Base-by-base conservation (phyloP, 1,140 invertebrate genomes). In the Gyrodactylus salaris region DNA sequence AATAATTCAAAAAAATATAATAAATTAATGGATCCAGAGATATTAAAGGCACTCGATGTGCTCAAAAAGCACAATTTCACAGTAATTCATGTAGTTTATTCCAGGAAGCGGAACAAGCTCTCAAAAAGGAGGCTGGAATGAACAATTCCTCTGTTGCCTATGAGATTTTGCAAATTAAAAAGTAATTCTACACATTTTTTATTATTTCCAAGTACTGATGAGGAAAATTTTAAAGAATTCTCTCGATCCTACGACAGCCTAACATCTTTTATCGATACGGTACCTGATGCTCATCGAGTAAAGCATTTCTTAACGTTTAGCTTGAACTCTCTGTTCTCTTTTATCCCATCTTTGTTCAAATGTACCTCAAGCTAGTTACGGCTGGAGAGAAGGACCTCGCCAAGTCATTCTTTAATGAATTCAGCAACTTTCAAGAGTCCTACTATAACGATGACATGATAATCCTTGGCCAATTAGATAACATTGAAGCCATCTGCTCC, bases 321-420 rank as follows among this genome's bases (percentile, higher is more conserved):
- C 21, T 25, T 22, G 70, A 71, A 71, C 24, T 71, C 20, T 25
- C 21, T 19, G 70, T 71, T 20, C 70, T 71, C 26, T n/a, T 71
- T 19, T 71, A 71, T 25, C 70, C 70, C 1, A 25, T 71, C 20
- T 71, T 71, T 71, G 70, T 71, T 71, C 70, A 71, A 24, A 71
- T 71, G 21, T 71, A 71, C 25, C 23, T 71, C 21, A 23, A 25
- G 25, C 25, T 71, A 25, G 25, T 71, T 25, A 24, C 70, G 20
- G 21, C 20, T 20, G 70, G 25, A 2, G 21, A 71, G n/a, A 71
- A 20, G 20, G 23, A 24, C 25, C 21, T 24, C 25, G 70, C 21
- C n/a, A 71, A 24, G 7, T 1, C 1, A 1, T 25, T 71, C 1
- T 25, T 24, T 74, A 25, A 19, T 21, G 74, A 25, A 74, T 54